Evolutionary conservation across 2,113 vertebrate genomes (phyloP).

Genomic region (Daboia siamensis): DNA sequence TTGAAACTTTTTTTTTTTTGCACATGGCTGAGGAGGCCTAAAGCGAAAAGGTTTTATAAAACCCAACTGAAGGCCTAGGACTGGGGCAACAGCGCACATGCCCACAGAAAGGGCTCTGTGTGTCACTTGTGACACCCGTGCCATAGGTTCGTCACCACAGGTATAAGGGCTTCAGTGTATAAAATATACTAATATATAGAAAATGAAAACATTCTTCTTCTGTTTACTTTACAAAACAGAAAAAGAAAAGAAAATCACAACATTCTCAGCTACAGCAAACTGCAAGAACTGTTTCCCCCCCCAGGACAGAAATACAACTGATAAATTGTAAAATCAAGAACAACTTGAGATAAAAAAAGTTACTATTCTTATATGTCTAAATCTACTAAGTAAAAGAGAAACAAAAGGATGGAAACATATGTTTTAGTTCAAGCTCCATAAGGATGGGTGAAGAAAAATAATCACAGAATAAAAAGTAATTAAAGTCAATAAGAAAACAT

Average conservation of each 20-base stretch:
- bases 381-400: slow-evolving; percentile 14
- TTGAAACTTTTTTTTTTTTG: no score
- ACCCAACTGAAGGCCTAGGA: no score
- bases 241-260: background rate
- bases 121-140: no score
- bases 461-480: slow-evolving; percentile 36
- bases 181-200: background rate
- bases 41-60: no score
- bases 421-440: slow-evolving; percentile 38
- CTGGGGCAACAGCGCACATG: no score
- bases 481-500: slow-evolving; percentile 24
- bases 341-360: slow-evolving; percentile 5
- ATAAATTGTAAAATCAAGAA: slow-evolving; percentile 2
- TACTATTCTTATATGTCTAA: background rate
- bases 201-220: background rate
- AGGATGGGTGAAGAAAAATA: slow-evolving; percentile 40
- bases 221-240: background rate
- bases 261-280: background rate
- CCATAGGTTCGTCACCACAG: no score
- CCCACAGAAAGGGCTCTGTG: no score
- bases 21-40: no score
- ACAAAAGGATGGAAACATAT: slow-evolving; percentile 6
- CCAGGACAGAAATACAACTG: background rate
- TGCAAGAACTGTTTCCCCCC: background rate
- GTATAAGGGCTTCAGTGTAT: background rate